phyloP scores from a whole-genome alignment of 1,140 invertebrate genomes.

The Drosophila yakuba region DNA sequence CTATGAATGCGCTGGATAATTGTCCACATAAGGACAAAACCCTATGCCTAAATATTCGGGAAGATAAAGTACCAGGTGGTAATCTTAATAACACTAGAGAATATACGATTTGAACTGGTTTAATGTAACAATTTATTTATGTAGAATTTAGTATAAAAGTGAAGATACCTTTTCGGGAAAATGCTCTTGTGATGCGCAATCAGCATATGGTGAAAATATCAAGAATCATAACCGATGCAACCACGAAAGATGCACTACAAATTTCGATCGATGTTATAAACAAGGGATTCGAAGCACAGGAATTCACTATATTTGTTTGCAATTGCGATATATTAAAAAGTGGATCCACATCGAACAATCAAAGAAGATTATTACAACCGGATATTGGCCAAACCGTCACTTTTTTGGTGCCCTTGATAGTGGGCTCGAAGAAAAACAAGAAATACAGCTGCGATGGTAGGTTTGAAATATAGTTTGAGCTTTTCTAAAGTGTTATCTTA shows the following conservation, averaged over 20 bases:
- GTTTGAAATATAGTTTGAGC: neutral
- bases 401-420: conserved; percentile 55
- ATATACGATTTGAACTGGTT: neutral
- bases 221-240: conserved; percentile 65
- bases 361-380: conserved; percentile 33
- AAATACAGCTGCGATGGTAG: conserved; percentile 61
- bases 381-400: conserved; percentile 51
- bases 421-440: conserved; percentile 31
- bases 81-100: too few relatives aligned
- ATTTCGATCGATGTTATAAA: conserved; percentile 65
- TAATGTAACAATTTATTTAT: neutral
- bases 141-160: conserved; percentile 58
- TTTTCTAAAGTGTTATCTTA: too few relatives aligned
- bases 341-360: conserved; percentile 10
- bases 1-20: conserved; percentile 19
- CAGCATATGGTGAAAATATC: conserved; percentile 47
- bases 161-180: conserved; percentile 63
- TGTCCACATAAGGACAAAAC: conserved; percentile 30
- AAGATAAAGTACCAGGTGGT: conserved; percentile 46
- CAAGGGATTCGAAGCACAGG: conserved; percentile 44
- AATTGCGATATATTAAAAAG: conserved; percentile 40
- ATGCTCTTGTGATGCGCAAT: conserved; percentile 19
- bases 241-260: conserved; percentile 66
- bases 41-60: conserved; percentile 49
- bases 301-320: conserved; percentile 47